Percentiles rank a stretch among this genome's conserved stretches.
Evolutionary conservation across 2,113 vertebrate species (phyloP).

Genomic region (Petrocephalus microphthalmus): DNA sequence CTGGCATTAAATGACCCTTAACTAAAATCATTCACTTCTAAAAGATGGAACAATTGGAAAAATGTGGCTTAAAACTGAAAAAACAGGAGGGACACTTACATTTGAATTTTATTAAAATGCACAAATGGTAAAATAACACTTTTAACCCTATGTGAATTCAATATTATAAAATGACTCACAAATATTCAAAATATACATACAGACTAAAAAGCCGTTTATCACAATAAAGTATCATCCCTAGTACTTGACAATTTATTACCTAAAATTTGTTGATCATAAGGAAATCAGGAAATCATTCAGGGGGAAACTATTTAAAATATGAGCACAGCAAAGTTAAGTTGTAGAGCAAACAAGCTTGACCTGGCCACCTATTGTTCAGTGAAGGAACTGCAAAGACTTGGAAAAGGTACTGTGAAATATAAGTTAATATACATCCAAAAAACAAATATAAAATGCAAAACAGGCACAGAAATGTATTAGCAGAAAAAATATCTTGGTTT

Average conservation of each 20-base stretch:
- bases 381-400: not conserved
- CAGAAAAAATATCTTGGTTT: not conserved
- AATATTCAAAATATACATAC: not conserved
- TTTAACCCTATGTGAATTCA: not conserved
- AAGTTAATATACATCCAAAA: not conserved
- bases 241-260: not conserved
- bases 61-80: not conserved
- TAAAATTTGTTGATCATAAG: not conserved
- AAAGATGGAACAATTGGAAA: not conserved
- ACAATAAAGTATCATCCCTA: not conserved
- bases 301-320: not conserved
- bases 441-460: not conserved
- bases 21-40: not conserved
- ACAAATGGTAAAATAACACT: not conserved
- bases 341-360: not conserved
- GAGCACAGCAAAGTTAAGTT: not conserved
- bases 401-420: not conserved
- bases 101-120: not conserved
- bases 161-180: not conserved
- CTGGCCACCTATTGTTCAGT: conserved; percentile 5
- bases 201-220: not conserved
- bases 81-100: not conserved
- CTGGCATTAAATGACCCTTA: not conserved
- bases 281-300: conserved; percentile 5
- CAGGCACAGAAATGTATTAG: not conserved